A percentile compares a stretch with the other conserved stretches of the same genome.
Conservation (phyloP, 2,113 vertebrate genomes). For the Chlorodrepanis virens region DNA sequence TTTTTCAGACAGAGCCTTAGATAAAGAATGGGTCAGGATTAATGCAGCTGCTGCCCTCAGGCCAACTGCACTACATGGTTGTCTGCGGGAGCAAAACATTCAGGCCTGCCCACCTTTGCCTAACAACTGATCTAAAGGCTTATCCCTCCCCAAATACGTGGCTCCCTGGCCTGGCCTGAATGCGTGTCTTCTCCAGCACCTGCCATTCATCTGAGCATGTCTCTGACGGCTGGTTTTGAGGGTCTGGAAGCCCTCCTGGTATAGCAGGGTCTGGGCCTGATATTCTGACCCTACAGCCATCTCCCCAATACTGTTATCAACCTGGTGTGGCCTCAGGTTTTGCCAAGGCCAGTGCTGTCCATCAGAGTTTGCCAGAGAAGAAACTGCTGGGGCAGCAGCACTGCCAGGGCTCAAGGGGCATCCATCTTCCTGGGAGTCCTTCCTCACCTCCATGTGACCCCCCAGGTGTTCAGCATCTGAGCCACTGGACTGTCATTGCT, state of each 20-base stretch:
- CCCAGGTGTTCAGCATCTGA: not conserved
- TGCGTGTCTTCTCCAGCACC: not conserved
- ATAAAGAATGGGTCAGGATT: conserved; percentile 34
- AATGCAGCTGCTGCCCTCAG: conserved; percentile 39
- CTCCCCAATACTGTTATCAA: not conserved
- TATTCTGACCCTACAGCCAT: not conserved
- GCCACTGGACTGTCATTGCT: not conserved
- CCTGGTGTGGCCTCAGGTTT: not conserved
- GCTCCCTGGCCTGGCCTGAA: not conserved
- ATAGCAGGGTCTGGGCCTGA: not conserved
- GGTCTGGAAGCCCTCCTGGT: conserved; percentile 4
- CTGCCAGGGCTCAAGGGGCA: not conserved
- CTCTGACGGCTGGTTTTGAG: not conserved
- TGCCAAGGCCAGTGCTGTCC: not conserved
- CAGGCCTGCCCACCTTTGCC: conserved; percentile 19
- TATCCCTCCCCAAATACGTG: not conserved
- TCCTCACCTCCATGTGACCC: not conserved
- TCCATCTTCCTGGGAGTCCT: not conserved
- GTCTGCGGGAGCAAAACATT: not conserved
- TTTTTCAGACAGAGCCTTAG: not conserved
- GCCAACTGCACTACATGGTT: conserved; percentile 29
- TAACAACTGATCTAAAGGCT: conserved; percentile 28
- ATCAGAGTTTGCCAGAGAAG: not conserved
- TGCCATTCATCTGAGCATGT: not conserved
- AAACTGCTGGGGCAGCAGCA: not conserved